Evolutionary conservation across 2,797 vertebrate genomes (phyloP).

Genomic region (Sebastes reedi): DNA sequence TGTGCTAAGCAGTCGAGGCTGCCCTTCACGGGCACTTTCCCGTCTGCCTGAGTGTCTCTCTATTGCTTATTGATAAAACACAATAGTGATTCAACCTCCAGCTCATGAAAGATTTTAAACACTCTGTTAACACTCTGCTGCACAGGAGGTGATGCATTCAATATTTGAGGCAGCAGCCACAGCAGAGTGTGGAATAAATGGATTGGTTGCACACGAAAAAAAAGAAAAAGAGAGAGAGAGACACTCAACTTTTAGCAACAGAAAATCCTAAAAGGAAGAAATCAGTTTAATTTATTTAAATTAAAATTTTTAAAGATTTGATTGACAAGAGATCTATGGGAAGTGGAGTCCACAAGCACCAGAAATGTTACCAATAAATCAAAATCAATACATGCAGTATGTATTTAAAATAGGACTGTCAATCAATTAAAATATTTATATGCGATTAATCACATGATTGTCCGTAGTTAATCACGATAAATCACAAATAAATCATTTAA

Average conservation of each 20-base stretch:
- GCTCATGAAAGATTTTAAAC: conserved; percentile 18
- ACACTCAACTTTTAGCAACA: neutral
- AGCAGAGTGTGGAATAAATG: neutral
- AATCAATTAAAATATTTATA: too few species aligned
- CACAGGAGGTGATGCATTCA: conserved; percentile 16
- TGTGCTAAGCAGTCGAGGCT: conserved; percentile 3
- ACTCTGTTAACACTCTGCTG: neutral
- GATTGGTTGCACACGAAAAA: neutral
- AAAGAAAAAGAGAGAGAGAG: neutral
- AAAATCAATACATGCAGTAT: neutral
- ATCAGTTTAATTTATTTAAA: neutral
- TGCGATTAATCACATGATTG: too few species aligned
- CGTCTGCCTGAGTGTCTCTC: neutral
- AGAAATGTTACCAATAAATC: neutral
- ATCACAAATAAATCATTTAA: too few species aligned
- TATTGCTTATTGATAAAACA: conserved; percentile 33
- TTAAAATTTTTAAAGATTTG: neutral
- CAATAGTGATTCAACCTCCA: conserved; percentile 19
- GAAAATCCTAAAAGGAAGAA: neutral
- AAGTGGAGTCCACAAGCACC: neutral
- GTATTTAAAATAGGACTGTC: neutral
- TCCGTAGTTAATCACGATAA: too few species aligned
- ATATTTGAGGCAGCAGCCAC: conserved; percentile 1
- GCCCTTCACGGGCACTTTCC: neutral
- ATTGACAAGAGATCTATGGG: neutral